A percentile compares a stretch with the other conserved stretches of the same genome.
phyloP scores from a whole-genome alignment of 2,113 vertebrate species.

The Macquaria australasica region DNA sequence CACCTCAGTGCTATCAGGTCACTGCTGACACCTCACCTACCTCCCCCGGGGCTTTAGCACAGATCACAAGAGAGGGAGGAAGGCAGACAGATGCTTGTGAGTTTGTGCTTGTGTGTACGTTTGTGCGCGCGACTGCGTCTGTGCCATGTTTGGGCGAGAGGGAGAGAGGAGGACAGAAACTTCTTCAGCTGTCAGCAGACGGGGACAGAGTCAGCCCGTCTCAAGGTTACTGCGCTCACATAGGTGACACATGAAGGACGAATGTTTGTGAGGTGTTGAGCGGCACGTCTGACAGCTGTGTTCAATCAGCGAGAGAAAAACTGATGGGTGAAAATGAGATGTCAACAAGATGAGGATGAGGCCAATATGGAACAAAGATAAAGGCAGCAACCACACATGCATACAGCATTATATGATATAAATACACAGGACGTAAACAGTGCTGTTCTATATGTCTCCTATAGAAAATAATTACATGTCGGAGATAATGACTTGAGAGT shows the following conservation, averaged over 20 bases:
- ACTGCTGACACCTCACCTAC: constrained; percentile 76
- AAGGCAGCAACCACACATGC: background rate
- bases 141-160: constrained; percentile 17
- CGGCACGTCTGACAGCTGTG: constrained; percentile 59
- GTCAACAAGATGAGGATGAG: constrained; percentile 66
- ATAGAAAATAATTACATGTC: constrained; percentile 20
- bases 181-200: constrained; percentile 28
- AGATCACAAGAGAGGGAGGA: constrained; percentile 51
- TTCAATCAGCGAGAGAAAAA: constrained; percentile 59
- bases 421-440: constrained; percentile 28
- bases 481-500: constrained; percentile 19
- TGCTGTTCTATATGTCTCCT: background rate
- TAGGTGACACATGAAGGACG: constrained; percentile 60
- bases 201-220: constrained; percentile 31
- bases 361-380: constrained; percentile 38
- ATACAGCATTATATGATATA: background rate
- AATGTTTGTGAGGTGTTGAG: constrained; percentile 48
- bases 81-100: constrained; percentile 24
- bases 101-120: background rate
- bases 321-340: constrained; percentile 75
- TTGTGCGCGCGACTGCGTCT: background rate
- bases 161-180: constrained; percentile 31
- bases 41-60: constrained; percentile 63
- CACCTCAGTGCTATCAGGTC: constrained; percentile 75
- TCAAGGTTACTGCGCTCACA: constrained; percentile 56